Evolutionary conservation across 2,888 invertebrate species (phyloP).

Genomic region (Drosophila parthenogenetica): DNA sequence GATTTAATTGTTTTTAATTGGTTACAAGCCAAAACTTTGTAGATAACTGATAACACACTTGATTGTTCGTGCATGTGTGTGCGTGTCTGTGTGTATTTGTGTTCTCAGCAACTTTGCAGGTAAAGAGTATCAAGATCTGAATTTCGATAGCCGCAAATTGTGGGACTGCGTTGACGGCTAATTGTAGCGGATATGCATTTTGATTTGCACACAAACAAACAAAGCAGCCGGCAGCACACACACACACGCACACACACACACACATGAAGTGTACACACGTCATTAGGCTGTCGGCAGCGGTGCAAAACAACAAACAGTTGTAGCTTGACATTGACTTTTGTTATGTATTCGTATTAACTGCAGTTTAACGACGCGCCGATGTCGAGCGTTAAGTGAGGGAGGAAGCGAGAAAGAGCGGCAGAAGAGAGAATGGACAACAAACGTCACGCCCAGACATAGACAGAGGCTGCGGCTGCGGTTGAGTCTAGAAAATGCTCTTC

Average conservation of each 20-base stretch:
- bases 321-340: conserved; percentile 74
- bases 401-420: background rate
- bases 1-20: no score
- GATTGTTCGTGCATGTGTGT: background rate
- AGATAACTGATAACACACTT: no score
- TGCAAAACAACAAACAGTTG: conserved; percentile 30
- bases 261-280: conserved; percentile 18
- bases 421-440: background rate
- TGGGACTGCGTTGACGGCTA: conserved; percentile 46
- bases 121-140: conserved; percentile 37
- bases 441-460: conserved; percentile 7
- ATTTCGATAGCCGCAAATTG: conserved; percentile 55
- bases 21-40: no score
- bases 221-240: conserved; percentile 3
- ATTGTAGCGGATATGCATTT: conserved; percentile 71
- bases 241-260: conserved; percentile 15
- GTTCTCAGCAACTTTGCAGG: conserved; percentile 19
- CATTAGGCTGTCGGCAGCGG: conserved; percentile 58
- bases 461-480: conserved; percentile 12
- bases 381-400: conserved; percentile 14
- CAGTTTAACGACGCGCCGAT: conserved; percentile 65
- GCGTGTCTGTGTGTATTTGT: background rate
- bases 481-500: no score
- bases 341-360: conserved; percentile 61
- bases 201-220: conserved; percentile 45